Evolutionary conservation across 2,888 invertebrate species (phyloP).

Genomic region (Chaetogeoica ovagalla): DNA sequence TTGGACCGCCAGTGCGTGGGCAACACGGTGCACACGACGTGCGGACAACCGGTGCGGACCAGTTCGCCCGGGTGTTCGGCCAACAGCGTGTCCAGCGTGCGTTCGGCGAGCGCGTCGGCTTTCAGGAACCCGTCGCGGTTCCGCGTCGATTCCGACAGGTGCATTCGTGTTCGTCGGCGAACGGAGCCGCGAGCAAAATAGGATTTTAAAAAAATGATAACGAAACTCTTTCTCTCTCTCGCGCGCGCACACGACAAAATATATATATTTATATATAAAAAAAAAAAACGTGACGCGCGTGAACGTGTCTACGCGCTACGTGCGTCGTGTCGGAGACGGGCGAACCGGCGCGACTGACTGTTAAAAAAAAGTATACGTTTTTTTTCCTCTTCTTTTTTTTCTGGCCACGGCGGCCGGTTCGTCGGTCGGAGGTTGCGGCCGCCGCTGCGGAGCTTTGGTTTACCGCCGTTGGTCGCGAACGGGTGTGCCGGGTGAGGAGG

Average conservation of each 20-base stretch:
- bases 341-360: slow-evolving; percentile 50
- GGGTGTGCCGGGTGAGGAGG: not conserved
- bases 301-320: not conserved
- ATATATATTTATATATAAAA: too few species aligned
- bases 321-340: slow-evolving; percentile 37
- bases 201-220: too few species aligned
- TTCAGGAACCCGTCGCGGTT: slow-evolving; percentile 73
- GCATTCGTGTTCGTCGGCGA: too few species aligned
- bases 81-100: slow-evolving; percentile 82
- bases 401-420: slow-evolving; percentile 16
- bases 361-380: slow-evolving; percentile 33
- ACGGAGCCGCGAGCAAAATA: not conserved
- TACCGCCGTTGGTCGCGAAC: slow-evolving; percentile 43
- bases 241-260: not conserved
- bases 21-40: slow-evolving; percentile 91
- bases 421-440: slow-evolving; percentile 51
- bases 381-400: not conserved
- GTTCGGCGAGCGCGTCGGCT: slow-evolving; percentile 84
- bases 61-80: slow-evolving; percentile 91
- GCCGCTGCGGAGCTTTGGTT: slow-evolving; percentile 43
- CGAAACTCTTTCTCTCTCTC: not conserved
- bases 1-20: slow-evolving; percentile 98
- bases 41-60: slow-evolving; percentile 88
- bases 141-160: slow-evolving; percentile 68
- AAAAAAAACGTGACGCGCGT: not conserved